Evolutionary conservation across 2,888 invertebrate species (phyloP), one percentile per base, ranked within the genome.

Genomic region (Lithophane leautieri): DNA sequence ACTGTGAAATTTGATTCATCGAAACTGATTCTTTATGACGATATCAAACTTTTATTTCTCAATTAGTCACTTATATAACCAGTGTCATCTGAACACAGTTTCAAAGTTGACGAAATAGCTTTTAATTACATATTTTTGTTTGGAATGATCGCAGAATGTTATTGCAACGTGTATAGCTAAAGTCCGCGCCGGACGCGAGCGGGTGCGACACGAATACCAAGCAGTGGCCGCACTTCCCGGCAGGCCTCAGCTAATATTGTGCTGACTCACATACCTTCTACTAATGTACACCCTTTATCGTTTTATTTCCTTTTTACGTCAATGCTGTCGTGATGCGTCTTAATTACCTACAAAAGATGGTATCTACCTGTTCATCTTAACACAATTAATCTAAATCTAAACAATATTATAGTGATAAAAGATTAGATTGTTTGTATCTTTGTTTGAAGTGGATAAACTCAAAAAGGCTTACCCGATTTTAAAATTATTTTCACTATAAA

Each of bases 261-360:
- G 95, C 94, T 93, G 94, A 94, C 92, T 94, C 94, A 94, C 92
- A 94, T 89, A 92, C 91, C 89, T 89, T 89, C 89, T 86, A 86
- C 90, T 93, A 93, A 92, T 93, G 92, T 91, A 89, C 89, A 86
- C 89, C 87, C 90, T 90, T 91, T 92, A 90, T 90, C 85, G 88
- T 91, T 88, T 91, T 90, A 91, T 90, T 91, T 91, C 88, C 89
- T 91, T 90, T 90, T 90, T 86, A 89, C 88, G 86, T 87, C 87
- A 86, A 85, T 69, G 66, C 68, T 73, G 70, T 83, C 83, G 73
- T 73, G 78, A 47, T 52, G 71, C 50, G 62, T 71, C 81, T 83
- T 87, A 83, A 88, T 72, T 72, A 44, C 28, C 14, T n/a, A 52
- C 16, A 11, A 22, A 52, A 34, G 22, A 34, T 66, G 28, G 9